These are phyloP conservation scores for Bovichtus variegatus DNA, from an alignment of 2,797 vertebrate species.

Conservation along the genomic window DNA sequence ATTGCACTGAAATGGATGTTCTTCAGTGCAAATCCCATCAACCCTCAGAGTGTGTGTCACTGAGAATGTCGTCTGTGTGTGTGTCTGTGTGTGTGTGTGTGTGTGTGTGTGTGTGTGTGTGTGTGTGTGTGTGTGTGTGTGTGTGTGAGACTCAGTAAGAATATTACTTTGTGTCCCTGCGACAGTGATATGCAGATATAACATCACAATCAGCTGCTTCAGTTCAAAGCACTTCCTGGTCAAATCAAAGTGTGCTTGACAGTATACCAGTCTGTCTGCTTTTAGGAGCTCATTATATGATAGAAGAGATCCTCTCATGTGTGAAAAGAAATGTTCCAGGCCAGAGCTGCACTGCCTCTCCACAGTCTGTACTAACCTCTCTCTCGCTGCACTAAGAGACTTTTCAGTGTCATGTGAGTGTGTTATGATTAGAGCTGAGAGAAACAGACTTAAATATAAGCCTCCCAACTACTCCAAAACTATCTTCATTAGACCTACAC, in stretches of 20 bases:
- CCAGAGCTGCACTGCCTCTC: constrained; percentile 3
- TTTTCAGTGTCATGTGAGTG: background rate
- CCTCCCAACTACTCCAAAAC: background rate
- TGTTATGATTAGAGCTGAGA: background rate
- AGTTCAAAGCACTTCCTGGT: background rate
- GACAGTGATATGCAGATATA: background rate
- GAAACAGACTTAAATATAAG: background rate
- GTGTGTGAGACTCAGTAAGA: background rate
- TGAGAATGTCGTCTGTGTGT: background rate
- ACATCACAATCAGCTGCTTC: background rate
- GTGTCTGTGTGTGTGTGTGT: background rate
- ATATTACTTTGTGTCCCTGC: background rate
- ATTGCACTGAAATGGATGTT: constrained; percentile 25
- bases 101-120: background rate
- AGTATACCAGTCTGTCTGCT: background rate
- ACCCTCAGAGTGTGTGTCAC: background rate
- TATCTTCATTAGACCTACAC: too few species aligned
- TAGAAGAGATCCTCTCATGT: constrained; percentile 16
- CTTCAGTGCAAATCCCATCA: constrained; percentile 1
- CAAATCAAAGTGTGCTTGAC: background rate
- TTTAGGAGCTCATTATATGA: constrained; percentile 15
- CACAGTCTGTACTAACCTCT: background rate
- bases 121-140: background rate
- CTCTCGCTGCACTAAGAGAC: background rate
- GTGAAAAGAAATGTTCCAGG: constrained; percentile 13